phyloP scores from a whole-genome alignment of 2,797 vertebrate species.

The Chelon auratus region DNA sequence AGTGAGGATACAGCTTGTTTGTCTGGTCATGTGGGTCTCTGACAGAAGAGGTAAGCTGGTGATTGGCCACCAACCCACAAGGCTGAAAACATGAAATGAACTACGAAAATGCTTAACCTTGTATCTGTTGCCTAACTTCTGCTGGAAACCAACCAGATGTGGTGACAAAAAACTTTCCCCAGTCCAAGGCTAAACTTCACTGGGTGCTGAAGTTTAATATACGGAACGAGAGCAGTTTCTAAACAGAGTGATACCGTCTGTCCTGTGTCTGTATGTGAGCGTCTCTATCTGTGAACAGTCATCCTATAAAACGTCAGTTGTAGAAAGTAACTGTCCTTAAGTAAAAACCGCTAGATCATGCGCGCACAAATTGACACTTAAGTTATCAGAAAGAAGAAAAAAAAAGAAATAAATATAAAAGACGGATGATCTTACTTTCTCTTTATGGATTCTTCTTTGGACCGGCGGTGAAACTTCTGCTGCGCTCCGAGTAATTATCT shows the following conservation, averaged over 20 bases:
- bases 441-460: slow-evolving; percentile 27
- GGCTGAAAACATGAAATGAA: background rate
- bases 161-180: background rate
- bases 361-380: background rate
- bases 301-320: background rate
- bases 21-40: slow-evolving; percentile 5
- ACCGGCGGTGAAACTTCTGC: slow-evolving; percentile 29
- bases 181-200: background rate
- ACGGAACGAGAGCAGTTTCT: background rate
- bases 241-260: too few relatives aligned
- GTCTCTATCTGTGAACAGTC: background rate
- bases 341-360: slow-evolving; percentile 25
- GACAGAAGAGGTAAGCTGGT: slow-evolving; percentile 17
- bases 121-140: too few relatives aligned
- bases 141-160: background rate
- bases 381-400: background rate
- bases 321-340: background rate
- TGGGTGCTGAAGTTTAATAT: background rate
- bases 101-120: background rate
- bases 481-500: background rate
- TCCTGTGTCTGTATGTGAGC: background rate
- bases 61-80: slow-evolving; percentile 21
- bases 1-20: background rate
- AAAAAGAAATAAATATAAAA: background rate
- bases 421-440: slow-evolving; percentile 56